Evolutionary conservation across 2,888 invertebrate genomes (phyloP), one percentile per base, ranked within the genome.

Genomic region (Erebia palarica): DNA sequence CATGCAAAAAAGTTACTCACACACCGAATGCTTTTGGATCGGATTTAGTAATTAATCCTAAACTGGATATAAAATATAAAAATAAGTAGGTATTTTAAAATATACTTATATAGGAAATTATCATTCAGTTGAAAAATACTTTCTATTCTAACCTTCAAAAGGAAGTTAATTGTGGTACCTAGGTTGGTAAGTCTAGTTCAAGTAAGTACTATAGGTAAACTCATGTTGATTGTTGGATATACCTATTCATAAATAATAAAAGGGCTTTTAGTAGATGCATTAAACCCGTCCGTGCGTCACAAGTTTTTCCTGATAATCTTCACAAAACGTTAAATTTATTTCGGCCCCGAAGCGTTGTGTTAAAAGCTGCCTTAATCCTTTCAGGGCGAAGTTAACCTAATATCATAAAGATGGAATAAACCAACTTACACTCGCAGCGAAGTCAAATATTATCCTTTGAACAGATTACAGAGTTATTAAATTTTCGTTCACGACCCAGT

Each of bases 321-420:
- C 85, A 86, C 85, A 82, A 89, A 88, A 86, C 89, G 86, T 90
- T 86, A 91, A 92, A 91, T 91, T 92, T 92, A 92, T 92, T 91
- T 90, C 85, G 84, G 89, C 91, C 90, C 89, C 85, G 86, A 87
- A 87, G 91, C 91, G 89, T 82, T 81, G 89, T 87, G 90, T 92
- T 92, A 91, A 92, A 90, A 88, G 85, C 89, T 84, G 86, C 82
- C 86, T 91, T 92, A 92, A 93, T 93, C 92, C 92, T 92, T 92
- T 89, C 85, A 84, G 84, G 88, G 88, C 85, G 86, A 91, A 92
- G 86, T 91, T 90, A 91, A 90, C 90, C 89, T 87, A 88, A 91
- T 90, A 93, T 91, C 89, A 90, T 92, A 92, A 92, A 93, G 91
- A 89, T 85, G 90, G 86, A 89, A 88, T 88, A 89, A 87, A 85